These are phyloP conservation scores for Cheilosia impressa DNA, from an alignment of 2,888 invertebrate species.

Conservation along the genomic window DNA sequence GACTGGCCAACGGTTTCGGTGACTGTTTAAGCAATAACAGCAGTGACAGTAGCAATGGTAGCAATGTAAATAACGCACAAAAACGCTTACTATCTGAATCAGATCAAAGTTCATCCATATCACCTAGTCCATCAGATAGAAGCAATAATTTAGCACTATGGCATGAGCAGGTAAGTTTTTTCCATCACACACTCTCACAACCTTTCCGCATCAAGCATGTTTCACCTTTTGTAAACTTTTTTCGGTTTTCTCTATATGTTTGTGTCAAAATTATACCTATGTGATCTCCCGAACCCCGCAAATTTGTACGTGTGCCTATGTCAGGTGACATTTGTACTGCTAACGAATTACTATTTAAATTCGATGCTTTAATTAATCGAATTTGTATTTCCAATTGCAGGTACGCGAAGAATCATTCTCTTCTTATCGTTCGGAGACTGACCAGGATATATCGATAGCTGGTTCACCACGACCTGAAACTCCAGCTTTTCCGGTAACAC, in stretches of 20 bases:
- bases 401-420: slow-evolving; percentile 88
- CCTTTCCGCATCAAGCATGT: slow-evolving; percentile 49
- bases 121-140: slow-evolving; percentile 78
- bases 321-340: slow-evolving; percentile 1
- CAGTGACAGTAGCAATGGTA: slow-evolving; percentile 75
- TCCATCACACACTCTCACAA: slow-evolving; percentile 21
- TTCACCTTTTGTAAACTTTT: slow-evolving; percentile 37
- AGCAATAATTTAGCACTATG: slow-evolving; percentile 77
- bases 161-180: slow-evolving; percentile 77
- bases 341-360: not conserved
- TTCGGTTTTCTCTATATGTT: slow-evolving; percentile 34
- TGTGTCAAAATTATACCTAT: slow-evolving; percentile 53
- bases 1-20: slow-evolving; percentile 52
- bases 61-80: slow-evolving; percentile 74
- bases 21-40: slow-evolving; percentile 70
- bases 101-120: slow-evolving; percentile 78
- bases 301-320: slow-evolving; percentile 12
- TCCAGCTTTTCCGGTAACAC: slow-evolving; percentile 96
- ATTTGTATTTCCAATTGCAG: slow-evolving; percentile 78
- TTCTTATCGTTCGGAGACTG: slow-evolving; percentile 87
- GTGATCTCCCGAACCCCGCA: slow-evolving; percentile 16
- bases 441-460: slow-evolving; percentile 85
- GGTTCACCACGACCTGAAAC: slow-evolving; percentile 91
- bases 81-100: slow-evolving; percentile 76
- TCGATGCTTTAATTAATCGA: not conserved